phyloP scores from a whole-genome alignment of 2,797 vertebrate genomes.

The Hyperoplus immaculatus region DNA sequence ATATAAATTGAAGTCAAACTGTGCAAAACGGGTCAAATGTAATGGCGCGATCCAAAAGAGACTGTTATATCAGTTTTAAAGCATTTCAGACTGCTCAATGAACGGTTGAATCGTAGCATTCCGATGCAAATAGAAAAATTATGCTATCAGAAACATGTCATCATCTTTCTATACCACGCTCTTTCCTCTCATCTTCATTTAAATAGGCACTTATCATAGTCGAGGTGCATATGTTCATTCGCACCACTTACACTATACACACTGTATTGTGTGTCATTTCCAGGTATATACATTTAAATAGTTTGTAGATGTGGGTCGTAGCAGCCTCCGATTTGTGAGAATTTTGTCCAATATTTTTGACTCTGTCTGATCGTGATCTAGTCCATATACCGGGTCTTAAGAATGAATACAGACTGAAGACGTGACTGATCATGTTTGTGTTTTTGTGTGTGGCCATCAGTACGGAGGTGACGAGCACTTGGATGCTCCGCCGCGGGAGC shows the following conservation, averaged over 20 bases:
- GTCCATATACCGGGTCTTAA: neutral
- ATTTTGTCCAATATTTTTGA: too few relatives aligned
- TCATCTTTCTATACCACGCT: neutral
- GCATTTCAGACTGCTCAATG: neutral
- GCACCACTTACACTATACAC: neutral
- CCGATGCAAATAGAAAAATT: neutral
- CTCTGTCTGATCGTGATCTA: neutral
- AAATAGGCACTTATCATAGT: neutral
- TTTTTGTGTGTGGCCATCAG: constrained; percentile 74
- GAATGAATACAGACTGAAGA: neutral
- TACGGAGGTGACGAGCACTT: constrained; percentile 97
- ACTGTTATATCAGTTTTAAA: neutral
- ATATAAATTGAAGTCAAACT: neutral
- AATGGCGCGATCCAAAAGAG: neutral
- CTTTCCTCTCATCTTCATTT: too few relatives aligned
- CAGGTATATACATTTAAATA: neutral
- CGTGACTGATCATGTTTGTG: constrained; percentile 4
- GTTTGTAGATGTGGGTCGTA: neutral
- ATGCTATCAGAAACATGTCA: neutral
- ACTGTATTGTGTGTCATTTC: neutral
- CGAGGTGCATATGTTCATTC: neutral
- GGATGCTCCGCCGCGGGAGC: constrained; percentile 91
- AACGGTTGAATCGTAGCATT: neutral
- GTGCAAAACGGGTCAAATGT: neutral
- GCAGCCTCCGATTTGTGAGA: neutral